Evolutionary conservation across 2,797 vertebrate species (phyloP).

Genomic region (Harpagifer antarcticus): DNA sequence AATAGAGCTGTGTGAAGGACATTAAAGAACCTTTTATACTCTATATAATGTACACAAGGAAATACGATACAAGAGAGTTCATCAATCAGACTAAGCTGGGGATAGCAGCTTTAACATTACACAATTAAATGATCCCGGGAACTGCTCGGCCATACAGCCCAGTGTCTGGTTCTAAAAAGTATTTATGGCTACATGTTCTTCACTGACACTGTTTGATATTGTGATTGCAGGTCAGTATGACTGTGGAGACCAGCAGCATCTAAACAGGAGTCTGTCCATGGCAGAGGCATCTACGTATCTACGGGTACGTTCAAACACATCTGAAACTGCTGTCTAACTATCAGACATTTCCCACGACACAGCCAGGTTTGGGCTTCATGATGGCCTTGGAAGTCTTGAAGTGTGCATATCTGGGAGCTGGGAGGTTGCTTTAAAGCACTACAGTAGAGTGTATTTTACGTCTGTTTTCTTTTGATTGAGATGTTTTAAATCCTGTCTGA

Average conservation of each 20-base stretch:
- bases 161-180: too few species aligned
- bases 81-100: background rate
- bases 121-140: too few species aligned
- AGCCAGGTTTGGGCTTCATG: background rate
- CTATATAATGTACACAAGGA: background rate
- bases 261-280: constrained; percentile 90
- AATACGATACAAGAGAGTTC: background rate
- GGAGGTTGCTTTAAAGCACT: background rate
- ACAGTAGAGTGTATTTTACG: background rate
- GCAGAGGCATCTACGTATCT: constrained; percentile 90
- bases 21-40: too few species aligned
- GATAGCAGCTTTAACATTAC: too few species aligned
- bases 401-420: background rate
- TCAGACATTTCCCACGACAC: background rate
- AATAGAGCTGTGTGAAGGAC: background rate
- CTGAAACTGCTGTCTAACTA: too few species aligned
- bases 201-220: constrained; percentile 1
- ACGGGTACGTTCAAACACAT: constrained; percentile 79
- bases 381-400: too few species aligned
- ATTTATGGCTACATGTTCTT: background rate
- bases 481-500: background rate
- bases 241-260: constrained; percentile 89
- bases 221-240: constrained; percentile 90
- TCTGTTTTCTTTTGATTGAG: background rate
- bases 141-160: background rate